Conservation (phyloP, 2,797 vertebrate species). For the Poecilia picta region DNA sequence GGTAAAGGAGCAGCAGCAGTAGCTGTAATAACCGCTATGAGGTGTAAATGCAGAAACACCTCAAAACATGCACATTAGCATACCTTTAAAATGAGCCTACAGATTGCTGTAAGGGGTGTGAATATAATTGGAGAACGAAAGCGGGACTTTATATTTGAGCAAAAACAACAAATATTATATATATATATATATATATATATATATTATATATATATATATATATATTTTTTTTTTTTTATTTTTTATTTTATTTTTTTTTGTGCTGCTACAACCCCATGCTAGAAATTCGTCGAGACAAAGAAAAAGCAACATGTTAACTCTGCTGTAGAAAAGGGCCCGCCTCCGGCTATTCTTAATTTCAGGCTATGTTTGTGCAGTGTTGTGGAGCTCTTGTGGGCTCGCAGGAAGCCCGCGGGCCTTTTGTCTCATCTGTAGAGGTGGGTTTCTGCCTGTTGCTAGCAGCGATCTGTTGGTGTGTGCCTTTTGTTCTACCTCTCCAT, state of each 20-base stretch:
- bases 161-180: slow-evolving; percentile 44
- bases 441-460: slow-evolving; percentile 71
- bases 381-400: slow-evolving; percentile 74
- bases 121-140: slow-evolving; percentile 30
- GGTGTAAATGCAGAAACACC: slow-evolving; percentile 55
- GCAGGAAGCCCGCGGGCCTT: slow-evolving; percentile 77
- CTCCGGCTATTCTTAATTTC: slow-evolving; percentile 81
- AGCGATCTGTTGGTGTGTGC: slow-evolving; percentile 65
- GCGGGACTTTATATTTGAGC: slow-evolving; percentile 43
- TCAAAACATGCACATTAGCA: slow-evolving; percentile 56
- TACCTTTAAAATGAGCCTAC: slow-evolving; percentile 60
- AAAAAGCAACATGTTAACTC: slow-evolving; percentile 75
- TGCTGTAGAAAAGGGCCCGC: slow-evolving; percentile 72
- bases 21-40: slow-evolving; percentile 55
- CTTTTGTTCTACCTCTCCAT: slow-evolving; percentile 71
- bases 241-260: slow-evolving; percentile 33
- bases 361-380: slow-evolving; percentile 80
- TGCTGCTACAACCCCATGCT: slow-evolving; percentile 49
- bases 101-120: slow-evolving; percentile 57
- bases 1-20: slow-evolving; percentile 46
- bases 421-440: slow-evolving; percentile 74
- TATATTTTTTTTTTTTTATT: too few relatives aligned
- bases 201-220: too few relatives aligned
- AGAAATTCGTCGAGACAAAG: slow-evolving; percentile 70
- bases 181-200: too few relatives aligned